Percentiles rank a stretch among this genome's conserved stretches.
Conservation (phyloP, 2,888 invertebrate genomes). For the Amphipoea oculea region DNA sequence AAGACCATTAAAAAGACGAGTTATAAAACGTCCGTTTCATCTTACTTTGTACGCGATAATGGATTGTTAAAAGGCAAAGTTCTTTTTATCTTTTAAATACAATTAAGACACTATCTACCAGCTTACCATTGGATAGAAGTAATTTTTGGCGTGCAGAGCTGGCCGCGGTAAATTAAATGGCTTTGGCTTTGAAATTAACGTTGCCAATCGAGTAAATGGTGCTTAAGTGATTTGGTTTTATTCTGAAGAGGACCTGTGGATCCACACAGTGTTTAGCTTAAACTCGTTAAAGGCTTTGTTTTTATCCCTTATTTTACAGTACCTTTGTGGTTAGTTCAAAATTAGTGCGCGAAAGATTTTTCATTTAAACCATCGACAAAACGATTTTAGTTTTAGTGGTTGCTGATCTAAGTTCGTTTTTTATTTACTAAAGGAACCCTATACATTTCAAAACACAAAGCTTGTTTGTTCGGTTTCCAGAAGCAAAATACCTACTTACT, state of each 20-base stretch:
- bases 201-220: slow-evolving; percentile 50
- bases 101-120: slow-evolving; percentile 53
- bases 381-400: background rate
- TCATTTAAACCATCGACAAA: background rate
- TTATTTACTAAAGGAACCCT: no score
- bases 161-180: slow-evolving; percentile 43
- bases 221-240: slow-evolving; percentile 41
- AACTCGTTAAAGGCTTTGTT: slow-evolving; percentile 1
- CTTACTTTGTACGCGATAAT: slow-evolving; percentile 66
- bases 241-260: slow-evolving; percentile 32
- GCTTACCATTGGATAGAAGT: slow-evolving; percentile 35
- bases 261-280: slow-evolving; percentile 13
- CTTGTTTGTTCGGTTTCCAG: background rate
- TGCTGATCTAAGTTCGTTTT: background rate
- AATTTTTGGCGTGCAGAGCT: slow-evolving; percentile 47
- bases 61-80: slow-evolving; percentile 63
- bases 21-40: slow-evolving; percentile 64
- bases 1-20: slow-evolving; percentile 67
- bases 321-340: background rate
- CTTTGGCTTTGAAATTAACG: slow-evolving; percentile 49
- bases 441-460: no score
- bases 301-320: background rate
- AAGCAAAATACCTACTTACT: background rate
- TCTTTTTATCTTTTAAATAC: slow-evolving; percentile 58
- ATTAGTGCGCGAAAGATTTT: background rate